phyloP scores from a whole-genome alignment of 2,888 invertebrate genomes.

The Phengaris alcon region DNA sequence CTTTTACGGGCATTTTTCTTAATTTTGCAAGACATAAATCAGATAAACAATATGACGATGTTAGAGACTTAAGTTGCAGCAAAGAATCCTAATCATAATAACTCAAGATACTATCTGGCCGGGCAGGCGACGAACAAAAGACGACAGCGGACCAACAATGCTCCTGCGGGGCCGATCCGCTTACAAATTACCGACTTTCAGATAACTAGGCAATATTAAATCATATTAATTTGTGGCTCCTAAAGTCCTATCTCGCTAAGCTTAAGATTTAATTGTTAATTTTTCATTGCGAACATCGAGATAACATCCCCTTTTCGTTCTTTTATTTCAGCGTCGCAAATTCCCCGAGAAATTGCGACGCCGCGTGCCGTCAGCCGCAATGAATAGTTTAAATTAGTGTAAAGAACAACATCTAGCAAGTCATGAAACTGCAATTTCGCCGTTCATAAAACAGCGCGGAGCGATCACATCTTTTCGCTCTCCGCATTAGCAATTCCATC shows the following conservation, averaged over 20 bases:
- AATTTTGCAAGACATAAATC: constrained; percentile 6
- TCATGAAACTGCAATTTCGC: constrained; percentile 67
- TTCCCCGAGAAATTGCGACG: constrained; percentile 38
- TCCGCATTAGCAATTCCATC: constrained; percentile 69
- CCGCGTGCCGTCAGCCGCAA: constrained; percentile 39
- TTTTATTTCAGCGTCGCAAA: constrained; percentile 38
- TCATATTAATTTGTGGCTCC: constrained; percentile 78
- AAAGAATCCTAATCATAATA: constrained; percentile 79
- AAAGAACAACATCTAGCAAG: constrained; percentile 54
- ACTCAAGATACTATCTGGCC: constrained; percentile 75
- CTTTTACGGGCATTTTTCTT: background rate
- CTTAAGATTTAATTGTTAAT: constrained; percentile 53
- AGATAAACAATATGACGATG: constrained; percentile 44
- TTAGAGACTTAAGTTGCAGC: constrained; percentile 72
- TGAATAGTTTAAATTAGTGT: constrained; percentile 57
- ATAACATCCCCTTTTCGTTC: constrained; percentile 41
- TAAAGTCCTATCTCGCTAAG: constrained; percentile 58
- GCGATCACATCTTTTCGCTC: constrained; percentile 71
- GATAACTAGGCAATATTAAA: constrained; percentile 80
- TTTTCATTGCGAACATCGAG: constrained; percentile 47
- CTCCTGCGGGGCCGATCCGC: constrained; percentile 66
- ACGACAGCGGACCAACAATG: constrained; percentile 70
- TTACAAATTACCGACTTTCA: constrained; percentile 76
- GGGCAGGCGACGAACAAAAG: constrained; percentile 76
- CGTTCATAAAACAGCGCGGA: constrained; percentile 65